Evolutionary conservation across 2,113 vertebrate species (phyloP), one percentile per base, ranked within the genome.

Genomic region (Genyomyrus donnyi): DNA sequence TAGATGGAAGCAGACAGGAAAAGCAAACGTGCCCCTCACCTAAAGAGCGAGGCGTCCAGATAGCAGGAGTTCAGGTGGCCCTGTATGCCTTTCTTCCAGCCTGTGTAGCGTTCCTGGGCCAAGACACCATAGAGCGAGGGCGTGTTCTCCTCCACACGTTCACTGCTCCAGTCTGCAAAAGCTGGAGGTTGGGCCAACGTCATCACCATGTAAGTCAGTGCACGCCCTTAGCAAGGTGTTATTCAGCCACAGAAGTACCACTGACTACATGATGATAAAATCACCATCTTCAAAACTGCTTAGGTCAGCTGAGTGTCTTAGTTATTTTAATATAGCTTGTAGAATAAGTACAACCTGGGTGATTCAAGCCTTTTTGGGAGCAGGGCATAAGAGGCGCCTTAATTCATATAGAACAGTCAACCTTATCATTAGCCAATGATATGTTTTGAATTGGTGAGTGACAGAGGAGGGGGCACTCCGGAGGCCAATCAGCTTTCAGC

Each of bases 41-140:
- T 95, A 91, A 96, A 97, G 35, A 97, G 95, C 0, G 96, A 95
- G 0, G 96, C 96, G 62, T 97, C 97, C 89, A 97, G 94, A 93
- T 97, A 97, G 93, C 97, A 97, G 90, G 97, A 97, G 93, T 97
- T 97, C 58, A 96, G 96, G 90, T 97, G 96, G 1, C 97, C 97
- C 93, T 97, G 97, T 35, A 97, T 97, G 45, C 97, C 97, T 74
- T 95, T 96, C 92, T 97, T 97, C 93, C 96, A 96, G 87, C 97
- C 97, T 2, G 92, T 93, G 62, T 96, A 96, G 5, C 93, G 88
- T n/a, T 95, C 89, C 1, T 89, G 87, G 85, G 94, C 96, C 56
- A 96, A 94, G 0, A 90, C 92, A 0, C 95, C 96, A 0, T 92
- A 92, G 27, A 92, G 0, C 0, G 96, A 96, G 0, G 96, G 95